phyloP scores from a whole-genome alignment of 2,797 vertebrate species.

The Sebastes minor region DNA sequence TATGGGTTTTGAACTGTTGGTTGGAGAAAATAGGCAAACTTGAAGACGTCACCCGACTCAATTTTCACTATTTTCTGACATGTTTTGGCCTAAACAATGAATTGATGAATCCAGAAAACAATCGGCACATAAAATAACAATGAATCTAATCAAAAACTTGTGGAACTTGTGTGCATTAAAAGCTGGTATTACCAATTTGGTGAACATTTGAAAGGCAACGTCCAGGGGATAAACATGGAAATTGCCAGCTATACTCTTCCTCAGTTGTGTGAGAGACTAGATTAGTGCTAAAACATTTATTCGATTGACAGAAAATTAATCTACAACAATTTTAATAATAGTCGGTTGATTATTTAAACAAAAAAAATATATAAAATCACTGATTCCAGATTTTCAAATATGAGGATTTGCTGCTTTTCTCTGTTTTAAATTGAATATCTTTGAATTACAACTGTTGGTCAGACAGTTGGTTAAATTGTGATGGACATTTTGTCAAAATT shows the following conservation, averaged over 20 bases:
- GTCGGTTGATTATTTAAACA: not conserved
- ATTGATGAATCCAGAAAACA: not conserved
- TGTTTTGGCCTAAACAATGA: not conserved
- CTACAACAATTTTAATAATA: too few relatives aligned
- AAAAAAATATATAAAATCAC: not conserved
- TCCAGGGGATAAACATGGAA: not conserved
- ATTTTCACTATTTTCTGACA: not conserved
- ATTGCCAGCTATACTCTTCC: not conserved
- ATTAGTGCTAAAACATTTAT: not conserved
- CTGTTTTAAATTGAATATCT: too few relatives aligned
- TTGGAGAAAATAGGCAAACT: not conserved
- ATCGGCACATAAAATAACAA: not conserved
- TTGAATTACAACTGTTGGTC: too few relatives aligned
- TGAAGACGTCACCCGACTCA: not conserved
- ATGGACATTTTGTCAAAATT: rapidly evolving
- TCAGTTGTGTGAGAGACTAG: not conserved
- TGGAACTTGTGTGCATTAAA: not conserved
- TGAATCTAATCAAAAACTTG: not conserved
- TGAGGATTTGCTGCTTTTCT: not conserved
- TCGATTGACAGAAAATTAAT: not conserved
- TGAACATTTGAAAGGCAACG: not conserved
- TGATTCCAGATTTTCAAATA: not conserved
- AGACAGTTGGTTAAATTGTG: too few relatives aligned
- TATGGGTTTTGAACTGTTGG: not conserved
- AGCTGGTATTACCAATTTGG: not conserved